Evolutionary conservation across 2,113 vertebrate genomes (phyloP), one percentile per base, ranked within the genome.

Genomic region (Dromaius novaehollandiae): DNA sequence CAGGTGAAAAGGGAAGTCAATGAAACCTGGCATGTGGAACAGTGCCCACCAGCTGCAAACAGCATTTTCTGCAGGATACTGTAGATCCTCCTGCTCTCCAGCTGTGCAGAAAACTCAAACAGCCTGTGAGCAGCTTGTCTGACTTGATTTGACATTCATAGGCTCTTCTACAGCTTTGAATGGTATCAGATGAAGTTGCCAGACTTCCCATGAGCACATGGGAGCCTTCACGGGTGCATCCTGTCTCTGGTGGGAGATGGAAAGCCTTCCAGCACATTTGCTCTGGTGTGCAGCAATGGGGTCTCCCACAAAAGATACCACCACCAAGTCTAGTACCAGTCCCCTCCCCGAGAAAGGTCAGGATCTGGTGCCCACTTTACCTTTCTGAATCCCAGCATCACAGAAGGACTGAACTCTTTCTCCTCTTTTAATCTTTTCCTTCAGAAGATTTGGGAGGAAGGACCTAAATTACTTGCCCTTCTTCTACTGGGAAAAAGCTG

Each of bases 41-140:
- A 53, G 77, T 38, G n/a, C 51, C 20, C 32, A 76, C 25, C 19
- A 3, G 32, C 56, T 34, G 30, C 56, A 60, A 60, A 15, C 30
- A 60, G 32, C 30, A 60, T 60, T 60, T 60, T 7, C 36, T 21
- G 32, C 66, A 79, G 56, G 75, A 16, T 55, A 42, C 5, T 50
- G 64, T 1, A 58, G 63, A 14, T 24, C 8, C 20, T 70, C 24
- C 71, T 28, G 58, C 58, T 66, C 7, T 14, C 82, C 30, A 15
- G 25, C 63, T 34, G 2, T 15, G 30, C 36, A 68, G 56, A 55
- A 68, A 71, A 50, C 34, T n/a, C 82, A 87, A 9, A 11, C 46
- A 60, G 65, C 4, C 84, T 55, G n/a, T 0, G 0, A 38, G n/a
- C 21, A 65, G n/a, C 58, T 78, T 61, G 7, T 42, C 44, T 84